Evolutionary conservation across 2,797 vertebrate genomes (phyloP).

Genomic region (Xerus rutilus): DNA sequence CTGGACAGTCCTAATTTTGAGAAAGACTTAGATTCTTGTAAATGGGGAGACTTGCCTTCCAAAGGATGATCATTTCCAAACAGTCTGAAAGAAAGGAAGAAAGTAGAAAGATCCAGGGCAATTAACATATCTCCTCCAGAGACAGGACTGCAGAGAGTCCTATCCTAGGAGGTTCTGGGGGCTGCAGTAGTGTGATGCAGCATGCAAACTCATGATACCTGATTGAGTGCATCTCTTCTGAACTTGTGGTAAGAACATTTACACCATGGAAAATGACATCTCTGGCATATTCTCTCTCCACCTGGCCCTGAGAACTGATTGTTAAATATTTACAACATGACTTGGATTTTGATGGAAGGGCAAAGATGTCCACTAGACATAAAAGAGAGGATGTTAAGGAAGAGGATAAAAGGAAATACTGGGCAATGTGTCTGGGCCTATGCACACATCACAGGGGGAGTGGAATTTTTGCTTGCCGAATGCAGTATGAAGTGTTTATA

Average conservation of each 20-base stretch:
- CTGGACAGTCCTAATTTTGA: not conserved
- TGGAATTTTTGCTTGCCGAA: slow-evolving; percentile 26
- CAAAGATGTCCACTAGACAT: not conserved
- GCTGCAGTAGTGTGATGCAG: too few species aligned
- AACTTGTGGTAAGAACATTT: not conserved
- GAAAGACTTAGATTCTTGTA: not conserved
- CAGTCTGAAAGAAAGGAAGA: not conserved
- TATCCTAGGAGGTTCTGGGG: not conserved
- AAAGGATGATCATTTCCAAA: slow-evolving; percentile 32
- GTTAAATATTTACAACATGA: not conserved
- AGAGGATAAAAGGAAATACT: not conserved
- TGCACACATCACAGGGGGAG: not conserved
- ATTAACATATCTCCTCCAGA: not conserved
- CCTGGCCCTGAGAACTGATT: not conserved
- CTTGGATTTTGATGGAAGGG: not conserved
- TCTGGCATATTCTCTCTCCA: not conserved
- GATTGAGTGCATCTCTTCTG: rapidly evolving
- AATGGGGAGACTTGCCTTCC: not conserved
- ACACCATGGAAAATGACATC: not conserved
- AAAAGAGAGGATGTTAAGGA: not conserved
- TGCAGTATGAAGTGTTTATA: not conserved
- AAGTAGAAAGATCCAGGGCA: not conserved
- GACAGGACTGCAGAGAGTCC: not conserved
- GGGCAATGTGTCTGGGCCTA: not conserved
- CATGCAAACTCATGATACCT: rapidly evolving